Evolutionary conservation across 2,113 vertebrate species (phyloP).

Genomic region (Etia nguti): DNA sequence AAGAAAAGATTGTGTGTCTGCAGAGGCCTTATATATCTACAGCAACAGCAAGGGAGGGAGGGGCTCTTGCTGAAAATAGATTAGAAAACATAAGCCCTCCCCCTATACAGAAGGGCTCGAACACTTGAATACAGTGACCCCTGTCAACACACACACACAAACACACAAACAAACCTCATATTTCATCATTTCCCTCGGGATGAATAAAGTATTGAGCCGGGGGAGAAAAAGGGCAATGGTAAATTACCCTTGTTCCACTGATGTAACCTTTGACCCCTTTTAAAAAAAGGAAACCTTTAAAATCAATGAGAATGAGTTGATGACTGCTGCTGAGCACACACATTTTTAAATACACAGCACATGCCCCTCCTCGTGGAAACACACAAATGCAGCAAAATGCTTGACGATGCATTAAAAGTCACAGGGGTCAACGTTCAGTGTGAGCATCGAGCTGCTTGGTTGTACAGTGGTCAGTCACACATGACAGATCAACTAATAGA

Average conservation of each 20-base stretch:
- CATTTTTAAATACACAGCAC: conserved; percentile 18
- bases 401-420: not conserved
- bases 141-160: not conserved
- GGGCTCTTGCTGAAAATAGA: conserved; percentile 73
- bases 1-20: conserved; percentile 83
- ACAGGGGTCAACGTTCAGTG: conserved; percentile 21
- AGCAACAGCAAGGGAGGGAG: conserved; percentile 68
- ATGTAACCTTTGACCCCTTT: conserved; percentile 33
- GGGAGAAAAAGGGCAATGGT: not conserved
- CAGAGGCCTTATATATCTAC: conserved; percentile 80
- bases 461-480: not conserved
- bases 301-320: conserved; percentile 3
- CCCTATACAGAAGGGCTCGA: conserved; percentile 10
- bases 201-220: no score
- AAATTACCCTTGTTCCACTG: conserved; percentile 1
- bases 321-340: conserved; percentile 30
- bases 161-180: not conserved
- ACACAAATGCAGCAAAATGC: not conserved
- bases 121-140: not conserved
- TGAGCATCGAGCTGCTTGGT: not conserved
- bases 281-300: conserved; percentile 12
- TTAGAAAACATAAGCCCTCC: conserved; percentile 69
- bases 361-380: not conserved
- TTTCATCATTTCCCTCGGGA: no score
- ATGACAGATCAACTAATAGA: not conserved